A percentile compares a stretch with the other conserved stretches of the same genome.
Evolutionary conservation across 2,797 vertebrate species (phyloP).

Genomic region (Enteromius mattozi): DNA sequence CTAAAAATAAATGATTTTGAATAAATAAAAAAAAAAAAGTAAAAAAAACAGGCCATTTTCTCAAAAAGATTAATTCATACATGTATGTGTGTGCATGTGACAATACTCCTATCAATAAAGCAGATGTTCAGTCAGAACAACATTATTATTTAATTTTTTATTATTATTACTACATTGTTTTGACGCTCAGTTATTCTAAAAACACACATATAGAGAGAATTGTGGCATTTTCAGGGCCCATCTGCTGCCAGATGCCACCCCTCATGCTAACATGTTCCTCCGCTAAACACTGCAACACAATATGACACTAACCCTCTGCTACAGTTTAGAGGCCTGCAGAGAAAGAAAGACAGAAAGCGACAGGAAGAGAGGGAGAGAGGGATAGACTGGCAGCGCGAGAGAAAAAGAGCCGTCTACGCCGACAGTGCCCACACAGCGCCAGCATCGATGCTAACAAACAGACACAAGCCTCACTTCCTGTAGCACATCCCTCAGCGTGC

Average conservation of each 20-base stretch:
- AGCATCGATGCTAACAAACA: conserved; percentile 49
- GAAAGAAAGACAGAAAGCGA: conserved; percentile 33
- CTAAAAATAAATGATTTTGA: too few species aligned
- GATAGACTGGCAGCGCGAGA: conserved; percentile 18
- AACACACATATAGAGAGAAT: background rate
- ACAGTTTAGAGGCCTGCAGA: conserved; percentile 60
- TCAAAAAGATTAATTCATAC: background rate
- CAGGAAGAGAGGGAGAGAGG: conserved; percentile 5
- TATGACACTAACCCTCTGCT: conserved; percentile 62
- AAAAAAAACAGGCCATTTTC: background rate
- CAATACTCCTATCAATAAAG: background rate
- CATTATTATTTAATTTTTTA: background rate
- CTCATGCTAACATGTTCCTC: conserved; percentile 36
- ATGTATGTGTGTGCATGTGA: too few species aligned
- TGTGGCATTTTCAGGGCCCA: conserved; percentile 37
- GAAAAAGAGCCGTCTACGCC: conserved; percentile 31
- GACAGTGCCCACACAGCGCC: conserved; percentile 51
- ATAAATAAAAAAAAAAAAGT: background rate
- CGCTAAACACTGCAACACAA: conserved; percentile 53
- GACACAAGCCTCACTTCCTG: conserved; percentile 61
- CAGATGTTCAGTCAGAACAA: background rate
- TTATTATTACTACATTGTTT: background rate
- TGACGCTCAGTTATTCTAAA: background rate
- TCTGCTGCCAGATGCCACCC: conserved; percentile 52
- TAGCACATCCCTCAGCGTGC: conserved; percentile 66